phyloP scores from a whole-genome alignment of 1,140 invertebrate genomes.

The Eumaeus atala region DNA sequence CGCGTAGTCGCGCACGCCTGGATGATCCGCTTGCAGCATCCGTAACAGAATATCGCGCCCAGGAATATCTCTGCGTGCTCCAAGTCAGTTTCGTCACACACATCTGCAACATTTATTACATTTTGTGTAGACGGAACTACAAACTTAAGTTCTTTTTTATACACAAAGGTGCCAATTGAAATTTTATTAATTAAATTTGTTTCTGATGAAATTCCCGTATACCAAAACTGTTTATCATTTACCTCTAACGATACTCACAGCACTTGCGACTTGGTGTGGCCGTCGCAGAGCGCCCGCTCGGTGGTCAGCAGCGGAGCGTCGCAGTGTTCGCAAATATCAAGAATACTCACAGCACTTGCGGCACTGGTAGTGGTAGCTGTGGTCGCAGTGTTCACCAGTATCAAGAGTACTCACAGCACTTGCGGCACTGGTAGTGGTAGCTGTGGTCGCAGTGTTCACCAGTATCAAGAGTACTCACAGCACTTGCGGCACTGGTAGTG shows the following conservation, averaged over 20 bases:
- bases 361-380: slow-evolving; percentile 44
- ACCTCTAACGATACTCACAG: too few relatives aligned
- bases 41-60: slow-evolving; percentile 51
- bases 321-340: too few relatives aligned
- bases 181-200: too few relatives aligned
- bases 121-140: too few relatives aligned
- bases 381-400: too few relatives aligned
- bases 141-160: too few relatives aligned
- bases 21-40: slow-evolving; percentile 47
- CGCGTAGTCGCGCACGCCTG: slow-evolving; percentile 29
- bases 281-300: too few relatives aligned
- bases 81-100: slow-evolving; percentile 50
- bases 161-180: too few relatives aligned
- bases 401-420: slow-evolving; percentile 50
- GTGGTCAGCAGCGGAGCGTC: slow-evolving; percentile 40
- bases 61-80: slow-evolving; percentile 45
- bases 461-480: slow-evolving; percentile 48
- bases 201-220: too few relatives aligned
- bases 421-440: slow-evolving; percentile 44
- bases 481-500: slow-evolving; percentile 46
- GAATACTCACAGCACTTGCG: slow-evolving; percentile 49
- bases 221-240: too few relatives aligned
- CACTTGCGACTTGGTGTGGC: slow-evolving; percentile 41
- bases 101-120: too few relatives aligned
- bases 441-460: slow-evolving; percentile 36